These are phyloP conservation scores for Struthio camelus DNA, from an alignment of 2,113 vertebrate genomes.

Conservation along the genomic window DNA sequence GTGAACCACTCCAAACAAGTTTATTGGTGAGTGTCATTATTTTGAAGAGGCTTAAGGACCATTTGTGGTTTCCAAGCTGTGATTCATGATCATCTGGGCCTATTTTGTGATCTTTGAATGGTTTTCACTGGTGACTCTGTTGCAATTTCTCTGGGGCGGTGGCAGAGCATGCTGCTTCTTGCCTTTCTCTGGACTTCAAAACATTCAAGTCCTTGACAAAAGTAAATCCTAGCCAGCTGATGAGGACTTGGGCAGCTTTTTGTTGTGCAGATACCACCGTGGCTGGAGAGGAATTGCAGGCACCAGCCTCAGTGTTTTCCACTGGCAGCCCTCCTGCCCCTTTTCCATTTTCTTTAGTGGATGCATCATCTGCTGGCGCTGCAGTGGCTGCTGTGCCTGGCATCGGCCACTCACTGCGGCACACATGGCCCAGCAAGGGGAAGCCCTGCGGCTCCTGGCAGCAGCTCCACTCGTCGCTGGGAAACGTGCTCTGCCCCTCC, in stretches of 20 bases:
- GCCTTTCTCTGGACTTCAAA: slow-evolving; percentile 2
- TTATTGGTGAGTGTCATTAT: slow-evolving; percentile 28
- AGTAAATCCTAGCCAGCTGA: not conserved
- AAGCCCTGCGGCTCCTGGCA: too few species aligned
- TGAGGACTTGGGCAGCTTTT: not conserved
- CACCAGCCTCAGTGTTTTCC: not conserved
- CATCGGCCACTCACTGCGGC: too few species aligned
- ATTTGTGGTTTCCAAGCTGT: not conserved
- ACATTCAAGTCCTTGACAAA: slow-evolving; percentile 10
- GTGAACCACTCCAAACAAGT: not conserved
- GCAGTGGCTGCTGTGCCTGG: not conserved
- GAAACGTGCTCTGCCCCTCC: too few species aligned
- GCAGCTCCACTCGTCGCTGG: too few species aligned
- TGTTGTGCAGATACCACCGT: not conserved
- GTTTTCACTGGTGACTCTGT: slow-evolving; percentile 30
- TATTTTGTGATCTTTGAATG: slow-evolving; percentile 52
- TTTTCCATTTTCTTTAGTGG: not conserved
- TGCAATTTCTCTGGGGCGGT: not conserved
- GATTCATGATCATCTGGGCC: slow-evolving; percentile 54
- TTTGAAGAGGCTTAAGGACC: slow-evolving; percentile 21
- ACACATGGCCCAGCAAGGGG: too few species aligned
- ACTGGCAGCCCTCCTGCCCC: not conserved
- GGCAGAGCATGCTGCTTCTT: slow-evolving; percentile 27
- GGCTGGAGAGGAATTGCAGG: not conserved
- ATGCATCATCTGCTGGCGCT: not conserved